These are phyloP conservation scores for Lycaena phlaeas DNA, from an alignment of 2,888 invertebrate species.

Conservation along the genomic window DNA sequence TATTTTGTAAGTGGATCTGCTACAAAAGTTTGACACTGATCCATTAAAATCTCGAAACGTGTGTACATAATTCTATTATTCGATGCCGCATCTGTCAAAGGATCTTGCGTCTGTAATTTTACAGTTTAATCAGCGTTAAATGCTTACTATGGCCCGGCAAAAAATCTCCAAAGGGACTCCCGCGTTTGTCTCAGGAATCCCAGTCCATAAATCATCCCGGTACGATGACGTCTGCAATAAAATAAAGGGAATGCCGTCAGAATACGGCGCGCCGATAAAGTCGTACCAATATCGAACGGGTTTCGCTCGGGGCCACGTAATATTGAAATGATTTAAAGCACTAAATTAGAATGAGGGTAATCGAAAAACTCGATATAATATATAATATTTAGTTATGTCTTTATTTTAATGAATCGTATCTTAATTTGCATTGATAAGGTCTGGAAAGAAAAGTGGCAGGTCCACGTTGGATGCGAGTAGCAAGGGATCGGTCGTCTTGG, in stretches of 20 bases:
- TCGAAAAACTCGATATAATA: too few relatives aligned
- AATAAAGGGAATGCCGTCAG: slow-evolving; percentile 25
- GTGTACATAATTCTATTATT: slow-evolving; percentile 68
- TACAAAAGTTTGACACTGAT: slow-evolving; percentile 56
- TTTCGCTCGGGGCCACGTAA: slow-evolving; percentile 11
- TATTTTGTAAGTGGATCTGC: slow-evolving; percentile 67
- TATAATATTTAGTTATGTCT: too few relatives aligned
- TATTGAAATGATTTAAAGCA: slow-evolving; percentile 4
- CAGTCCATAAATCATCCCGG: slow-evolving; percentile 54
- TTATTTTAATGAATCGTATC: too few relatives aligned
- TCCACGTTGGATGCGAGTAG: too few relatives aligned
- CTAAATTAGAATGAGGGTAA: neutral
- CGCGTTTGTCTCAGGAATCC: slow-evolving; percentile 43
- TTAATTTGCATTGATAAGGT: too few relatives aligned
- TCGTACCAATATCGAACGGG: slow-evolving; percentile 19
- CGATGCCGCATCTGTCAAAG: slow-evolving; percentile 68
- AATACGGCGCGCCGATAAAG: slow-evolving; percentile 23
- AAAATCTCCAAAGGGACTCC: slow-evolving; percentile 35
- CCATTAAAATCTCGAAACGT: slow-evolving; percentile 38
- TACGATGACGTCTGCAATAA: slow-evolving; percentile 46
- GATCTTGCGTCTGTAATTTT: slow-evolving; percentile 65
- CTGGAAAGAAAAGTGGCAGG: too few relatives aligned
- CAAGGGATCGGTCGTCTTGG: too few relatives aligned
- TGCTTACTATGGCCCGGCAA: slow-evolving; percentile 55
- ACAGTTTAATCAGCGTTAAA: slow-evolving; percentile 74